These are phyloP conservation scores for Stichodactyla mertensii DNA, from an alignment of 64 coral and sea anemone genomes.

Conservation along the genomic window DNA sequence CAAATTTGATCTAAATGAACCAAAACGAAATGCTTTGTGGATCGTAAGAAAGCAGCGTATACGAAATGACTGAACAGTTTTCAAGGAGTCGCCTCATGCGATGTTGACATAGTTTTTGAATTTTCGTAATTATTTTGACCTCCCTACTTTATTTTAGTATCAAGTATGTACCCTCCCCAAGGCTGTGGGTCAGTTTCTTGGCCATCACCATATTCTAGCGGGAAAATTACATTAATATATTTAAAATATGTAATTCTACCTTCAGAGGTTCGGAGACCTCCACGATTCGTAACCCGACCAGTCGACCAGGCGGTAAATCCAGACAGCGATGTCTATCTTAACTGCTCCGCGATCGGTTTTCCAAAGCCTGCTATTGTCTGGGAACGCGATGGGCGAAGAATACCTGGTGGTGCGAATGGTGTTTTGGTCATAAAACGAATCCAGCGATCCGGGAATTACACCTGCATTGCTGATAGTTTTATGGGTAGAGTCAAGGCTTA, in stretches of 20 bases:
- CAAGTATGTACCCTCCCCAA: too few relatives aligned
- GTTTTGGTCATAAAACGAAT: constrained; percentile 22
- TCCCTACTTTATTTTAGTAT: too few relatives aligned
- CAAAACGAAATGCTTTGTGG: too few relatives aligned
- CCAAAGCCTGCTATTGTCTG: constrained; percentile 40
- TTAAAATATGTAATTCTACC: not conserved
- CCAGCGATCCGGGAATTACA: constrained; percentile 43
- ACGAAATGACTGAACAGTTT: too few relatives aligned
- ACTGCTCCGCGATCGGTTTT: constrained; percentile 44
- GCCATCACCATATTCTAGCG: too few relatives aligned
- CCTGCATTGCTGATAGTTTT: constrained; percentile 27
- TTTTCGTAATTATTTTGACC: too few relatives aligned
- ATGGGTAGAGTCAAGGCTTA: constrained; percentile 10
- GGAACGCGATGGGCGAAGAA: constrained; percentile 22
- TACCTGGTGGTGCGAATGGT: constrained; percentile 9
- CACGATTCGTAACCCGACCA: not conserved
- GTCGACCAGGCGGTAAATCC: constrained; percentile 31
- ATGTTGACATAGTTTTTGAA: too few relatives aligned
- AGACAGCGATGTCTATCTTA: constrained; percentile 49
- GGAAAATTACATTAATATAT: too few relatives aligned
- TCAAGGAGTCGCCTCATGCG: too few relatives aligned
- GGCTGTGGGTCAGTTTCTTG: too few relatives aligned
- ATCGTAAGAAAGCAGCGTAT: too few relatives aligned
- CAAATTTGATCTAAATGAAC: too few relatives aligned
- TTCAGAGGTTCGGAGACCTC: constrained; percentile 27